Percentiles rank a stretch among this genome's conserved stretches.
phyloP scores from a whole-genome alignment of 1,140 invertebrate genomes.

The Mizuhopecten yessoensis region DNA sequence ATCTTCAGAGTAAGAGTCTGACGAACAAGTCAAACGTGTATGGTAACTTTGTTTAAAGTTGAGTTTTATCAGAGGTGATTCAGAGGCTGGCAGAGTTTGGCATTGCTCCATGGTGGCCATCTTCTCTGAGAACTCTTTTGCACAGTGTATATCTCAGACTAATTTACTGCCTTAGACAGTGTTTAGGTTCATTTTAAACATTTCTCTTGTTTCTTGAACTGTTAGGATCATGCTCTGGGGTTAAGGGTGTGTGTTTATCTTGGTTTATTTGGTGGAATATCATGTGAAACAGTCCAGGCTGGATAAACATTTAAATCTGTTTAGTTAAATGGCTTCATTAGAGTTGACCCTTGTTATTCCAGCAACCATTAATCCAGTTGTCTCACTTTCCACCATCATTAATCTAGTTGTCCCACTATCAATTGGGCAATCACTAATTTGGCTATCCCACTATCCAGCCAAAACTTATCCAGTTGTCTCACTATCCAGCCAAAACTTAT shows the following conservation, averaged over 20 bases:
- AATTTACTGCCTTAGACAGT: not conserved
- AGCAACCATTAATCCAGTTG: too few relatives aligned
- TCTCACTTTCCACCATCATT: too few relatives aligned
- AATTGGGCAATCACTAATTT: too few relatives aligned
- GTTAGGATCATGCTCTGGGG: not conserved
- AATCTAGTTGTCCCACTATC: too few relatives aligned
- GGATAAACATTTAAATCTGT: too few relatives aligned
- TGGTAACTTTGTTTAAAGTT: not conserved
- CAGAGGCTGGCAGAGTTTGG: not conserved
- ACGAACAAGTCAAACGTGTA: not conserved
- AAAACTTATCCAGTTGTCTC: too few relatives aligned
- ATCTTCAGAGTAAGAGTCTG: not conserved
- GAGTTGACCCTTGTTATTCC: too few relatives aligned
- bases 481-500: too few relatives aligned
- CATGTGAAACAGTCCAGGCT: not conserved
- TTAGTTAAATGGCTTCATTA: too few relatives aligned
- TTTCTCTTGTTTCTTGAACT: not conserved
- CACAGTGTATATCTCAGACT: not conserved
- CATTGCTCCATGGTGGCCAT: not conserved
- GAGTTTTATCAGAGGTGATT: slow-evolving; percentile 28
- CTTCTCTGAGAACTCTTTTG: not conserved
- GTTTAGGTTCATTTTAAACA: not conserved
- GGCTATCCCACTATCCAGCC: too few relatives aligned
- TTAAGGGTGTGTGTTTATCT: not conserved
- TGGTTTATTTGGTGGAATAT: not conserved